Evolutionary conservation across 2,113 vertebrate genomes (phyloP), one percentile per base, ranked within the genome.

Genomic region (Calyptomena viridis): DNA sequence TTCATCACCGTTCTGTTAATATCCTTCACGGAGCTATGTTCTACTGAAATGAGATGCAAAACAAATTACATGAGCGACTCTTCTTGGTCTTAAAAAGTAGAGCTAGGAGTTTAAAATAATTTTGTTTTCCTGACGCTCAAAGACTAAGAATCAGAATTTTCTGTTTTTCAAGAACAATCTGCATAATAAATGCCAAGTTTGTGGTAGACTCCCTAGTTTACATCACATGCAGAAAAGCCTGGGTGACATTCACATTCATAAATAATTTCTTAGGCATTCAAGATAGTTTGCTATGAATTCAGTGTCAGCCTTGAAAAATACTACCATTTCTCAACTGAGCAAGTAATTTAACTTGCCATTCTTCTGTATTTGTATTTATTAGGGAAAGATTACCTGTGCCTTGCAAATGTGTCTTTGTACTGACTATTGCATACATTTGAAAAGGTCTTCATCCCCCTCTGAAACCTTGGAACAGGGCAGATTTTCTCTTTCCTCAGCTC

Each of bases 31-130:
- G 33, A 82, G 5, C 35, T 60, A 19, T 9, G 1, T 72, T 89
- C 12, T 19, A 44, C 53, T 79, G 50, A 82, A 90, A 60, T 5
- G 1, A 14, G 12, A 46, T 47, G 35, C 11, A 64, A 64, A 67
- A 66, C 53, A 62, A 49, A 47, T 23, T 28, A 30, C 1, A 11
- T 0, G 0, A 68, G 8, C 60, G 12, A 42, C 5, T 76, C 22
- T 50, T 52, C 23, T 33, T 69, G 19, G 69, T 73, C 19, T 56
- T 47, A 50, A 82, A 86, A 82, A 55, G 24, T 9, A 56, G 25
- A 84, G 13, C 1, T 9, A 59, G 33, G 9, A n/a, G 5, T 83
- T 69, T 42, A 63, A 47, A 88, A 49, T 0, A 20, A 24, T 23
- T 49, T 78, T 35, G 28, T 64, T 87, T 91, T 76, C 25, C 17